Evolutionary conservation across 1,140 invertebrate species (phyloP).

Genomic region (Tetramorium alpestre): DNA sequence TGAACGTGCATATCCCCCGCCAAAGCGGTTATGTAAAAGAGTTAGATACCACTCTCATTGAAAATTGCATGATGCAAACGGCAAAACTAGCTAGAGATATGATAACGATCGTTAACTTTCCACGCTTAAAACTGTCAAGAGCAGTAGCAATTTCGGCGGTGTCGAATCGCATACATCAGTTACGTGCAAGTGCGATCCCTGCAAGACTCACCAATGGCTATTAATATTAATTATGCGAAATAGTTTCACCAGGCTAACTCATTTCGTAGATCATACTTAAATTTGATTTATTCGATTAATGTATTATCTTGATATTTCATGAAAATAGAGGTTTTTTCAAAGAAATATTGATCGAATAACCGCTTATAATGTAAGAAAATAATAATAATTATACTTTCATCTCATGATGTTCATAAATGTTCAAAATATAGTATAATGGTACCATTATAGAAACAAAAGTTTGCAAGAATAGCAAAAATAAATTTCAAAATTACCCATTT

Average conservation of each 20-base stretch:
- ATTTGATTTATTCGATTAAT: background rate
- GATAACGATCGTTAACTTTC: conserved; percentile 41
- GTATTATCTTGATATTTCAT: background rate
- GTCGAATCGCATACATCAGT: background rate
- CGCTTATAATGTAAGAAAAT: conserved; percentile 1
- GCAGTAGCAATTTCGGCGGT: conserved; percentile 27
- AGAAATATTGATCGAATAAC: background rate
- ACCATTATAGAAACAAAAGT: background rate
- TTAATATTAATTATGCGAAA: conserved; percentile 36
- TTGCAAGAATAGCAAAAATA: background rate
- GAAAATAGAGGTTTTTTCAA: background rate
- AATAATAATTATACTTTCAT: background rate
- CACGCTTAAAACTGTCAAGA: conserved; percentile 49
- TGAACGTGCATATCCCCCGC: background rate
- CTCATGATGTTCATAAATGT: background rate
- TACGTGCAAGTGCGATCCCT: background rate
- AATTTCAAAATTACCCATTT: background rate
- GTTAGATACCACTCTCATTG: conserved; percentile 41
- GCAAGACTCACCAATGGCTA: background rate
- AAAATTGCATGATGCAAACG: conserved; percentile 54
- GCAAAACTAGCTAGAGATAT: conserved; percentile 15
- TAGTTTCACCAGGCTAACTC: background rate
- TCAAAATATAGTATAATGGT: background rate
- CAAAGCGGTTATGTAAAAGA: conserved; percentile 26
- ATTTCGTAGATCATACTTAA: conserved; percentile 20